Conservation (phyloP, 53 echinoderm and acorn worm genomes). For the Apostichopus leukothele region DNA sequence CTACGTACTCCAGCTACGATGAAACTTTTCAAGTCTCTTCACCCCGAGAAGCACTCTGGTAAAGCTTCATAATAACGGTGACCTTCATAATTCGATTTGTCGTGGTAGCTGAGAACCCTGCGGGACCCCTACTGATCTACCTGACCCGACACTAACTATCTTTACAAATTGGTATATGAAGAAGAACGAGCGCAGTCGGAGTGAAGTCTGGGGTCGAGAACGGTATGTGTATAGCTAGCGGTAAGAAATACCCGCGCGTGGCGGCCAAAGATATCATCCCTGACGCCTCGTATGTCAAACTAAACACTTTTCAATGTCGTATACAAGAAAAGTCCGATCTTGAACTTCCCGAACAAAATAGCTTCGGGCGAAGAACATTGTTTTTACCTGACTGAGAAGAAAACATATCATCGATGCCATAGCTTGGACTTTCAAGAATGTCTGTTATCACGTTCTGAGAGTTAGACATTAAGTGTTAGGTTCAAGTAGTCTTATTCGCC, state of each 20-base stretch:
- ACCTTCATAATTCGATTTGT: slow-evolving; percentile 37
- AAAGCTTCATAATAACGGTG: background rate
- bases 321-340: background rate
- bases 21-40: too few relatives aligned
- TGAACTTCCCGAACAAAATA: background rate
- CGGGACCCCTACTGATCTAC: slow-evolving; percentile 22
- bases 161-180: background rate
- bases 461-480: too few relatives aligned
- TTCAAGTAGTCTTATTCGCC: background rate
- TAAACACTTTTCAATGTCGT: slow-evolving; percentile 17
- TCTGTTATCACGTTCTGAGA: too few relatives aligned
- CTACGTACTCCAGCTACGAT: too few relatives aligned
- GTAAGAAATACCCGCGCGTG: slow-evolving; percentile 14
- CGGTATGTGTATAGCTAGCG: slow-evolving; percentile 19
- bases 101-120: slow-evolving; percentile 8
- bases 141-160: background rate
- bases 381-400: too few relatives aligned
- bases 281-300: slow-evolving; percentile 6
- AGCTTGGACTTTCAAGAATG: too few relatives aligned
- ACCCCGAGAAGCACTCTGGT: too few relatives aligned
- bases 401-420: too few relatives aligned
- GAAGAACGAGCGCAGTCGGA: slow-evolving; percentile 8
- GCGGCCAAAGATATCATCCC: background rate
- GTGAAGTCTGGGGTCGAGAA: slow-evolving; percentile 15
- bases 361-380: background rate